Conservation (phyloP, 2,888 invertebrate genomes). For the Aspidapion aeneum region DNA sequence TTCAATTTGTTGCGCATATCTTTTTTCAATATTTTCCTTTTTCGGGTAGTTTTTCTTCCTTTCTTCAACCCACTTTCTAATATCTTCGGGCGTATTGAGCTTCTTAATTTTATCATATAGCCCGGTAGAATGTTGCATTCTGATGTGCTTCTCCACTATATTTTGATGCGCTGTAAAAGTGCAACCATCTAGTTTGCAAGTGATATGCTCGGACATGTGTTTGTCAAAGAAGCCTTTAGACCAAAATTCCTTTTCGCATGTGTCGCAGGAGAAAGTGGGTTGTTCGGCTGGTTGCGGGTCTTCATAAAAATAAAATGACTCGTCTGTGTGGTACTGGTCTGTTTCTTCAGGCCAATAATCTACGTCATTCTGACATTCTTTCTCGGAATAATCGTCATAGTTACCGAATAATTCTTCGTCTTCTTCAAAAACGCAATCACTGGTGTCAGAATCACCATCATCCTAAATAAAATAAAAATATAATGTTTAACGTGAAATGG, state of each 20-base stretch:
- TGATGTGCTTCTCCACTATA: slow-evolving; percentile 75
- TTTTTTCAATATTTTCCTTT: slow-evolving; percentile 57
- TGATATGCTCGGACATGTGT: slow-evolving; percentile 72
- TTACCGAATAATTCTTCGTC: not conserved
- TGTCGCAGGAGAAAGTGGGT: slow-evolving; percentile 61
- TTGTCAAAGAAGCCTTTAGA: slow-evolving; percentile 56
- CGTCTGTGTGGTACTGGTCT: not conserved
- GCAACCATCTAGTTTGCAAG: slow-evolving; percentile 68
- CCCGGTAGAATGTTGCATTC: slow-evolving; percentile 81
- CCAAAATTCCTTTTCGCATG: slow-evolving; percentile 76
- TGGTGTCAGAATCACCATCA: not conserved
- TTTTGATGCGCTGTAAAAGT: slow-evolving; percentile 74
- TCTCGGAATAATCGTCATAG: not conserved
- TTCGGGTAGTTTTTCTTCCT: slow-evolving; percentile 61
- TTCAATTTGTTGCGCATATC: slow-evolving; percentile 61
- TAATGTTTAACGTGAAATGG: no score
- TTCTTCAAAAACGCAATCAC: not conserved
- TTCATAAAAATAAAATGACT: not conserved
- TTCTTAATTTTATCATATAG: slow-evolving; percentile 75
- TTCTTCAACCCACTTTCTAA: slow-evolving; percentile 80
- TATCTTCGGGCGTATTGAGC: slow-evolving; percentile 74
- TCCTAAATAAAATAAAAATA: not conserved
- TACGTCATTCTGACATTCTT: not conserved
- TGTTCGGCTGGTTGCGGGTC: slow-evolving; percentile 29
- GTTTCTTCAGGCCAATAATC: not conserved